phyloP scores from a whole-genome alignment of 2,113 vertebrate genomes.

The Boulengeromyrus knoepffleri region DNA sequence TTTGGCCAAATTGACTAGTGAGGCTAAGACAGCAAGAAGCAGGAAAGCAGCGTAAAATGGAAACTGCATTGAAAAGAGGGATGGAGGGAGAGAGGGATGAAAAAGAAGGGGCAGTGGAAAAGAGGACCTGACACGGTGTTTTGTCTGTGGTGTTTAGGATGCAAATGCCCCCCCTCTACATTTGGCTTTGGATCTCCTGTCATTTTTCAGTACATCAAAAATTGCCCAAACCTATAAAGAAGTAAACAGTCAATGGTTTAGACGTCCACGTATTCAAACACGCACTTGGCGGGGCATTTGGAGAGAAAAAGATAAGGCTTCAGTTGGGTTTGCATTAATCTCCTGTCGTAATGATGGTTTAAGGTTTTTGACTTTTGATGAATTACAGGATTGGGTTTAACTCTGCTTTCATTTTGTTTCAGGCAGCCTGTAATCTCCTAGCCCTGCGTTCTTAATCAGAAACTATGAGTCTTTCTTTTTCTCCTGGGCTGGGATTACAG shows the following conservation, averaged over 20 bases:
- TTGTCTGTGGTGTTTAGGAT: background rate
- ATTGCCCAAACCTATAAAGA: background rate
- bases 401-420: constrained; percentile 82
- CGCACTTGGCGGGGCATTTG: constrained; percentile 16
- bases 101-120: background rate
- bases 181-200: background rate
- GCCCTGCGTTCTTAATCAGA: constrained; percentile 84
- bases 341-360: constrained; percentile 71
- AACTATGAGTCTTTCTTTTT: constrained; percentile 76
- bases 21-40: background rate
- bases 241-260: background rate
- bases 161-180: background rate
- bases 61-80: background rate
- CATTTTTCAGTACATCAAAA: background rate
- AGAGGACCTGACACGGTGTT: background rate
- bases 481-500: constrained; percentile 71
- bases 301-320: constrained; percentile 46
- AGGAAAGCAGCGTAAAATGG: background rate
- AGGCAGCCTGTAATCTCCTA: constrained; percentile 77
- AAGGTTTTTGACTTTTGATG: constrained; percentile 73
- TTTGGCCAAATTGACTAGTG: background rate
- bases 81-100: background rate
- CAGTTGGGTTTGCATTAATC: constrained; percentile 67
- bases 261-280: background rate
- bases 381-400: constrained; percentile 81